These are phyloP conservation scores for Muscicapa comitata DNA, from an alignment of 2,797 vertebrate species.

Conservation along the genomic window DNA sequence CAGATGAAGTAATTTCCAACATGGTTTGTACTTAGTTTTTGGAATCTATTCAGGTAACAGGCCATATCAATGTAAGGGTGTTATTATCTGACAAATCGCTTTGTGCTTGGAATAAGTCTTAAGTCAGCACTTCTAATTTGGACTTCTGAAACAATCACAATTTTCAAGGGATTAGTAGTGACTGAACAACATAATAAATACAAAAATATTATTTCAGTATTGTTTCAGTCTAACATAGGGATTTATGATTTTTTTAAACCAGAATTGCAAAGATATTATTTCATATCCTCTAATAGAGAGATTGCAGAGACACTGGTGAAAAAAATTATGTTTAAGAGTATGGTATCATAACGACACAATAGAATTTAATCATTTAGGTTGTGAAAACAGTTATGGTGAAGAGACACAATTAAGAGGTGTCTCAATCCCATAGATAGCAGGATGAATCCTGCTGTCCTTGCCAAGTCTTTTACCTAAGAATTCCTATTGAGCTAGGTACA, in stretches of 20 bases:
- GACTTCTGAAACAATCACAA: background rate
- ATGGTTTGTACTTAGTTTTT: background rate
- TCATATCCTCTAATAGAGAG: background rate
- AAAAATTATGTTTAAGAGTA: slow-evolving; percentile 10
- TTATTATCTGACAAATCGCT: background rate
- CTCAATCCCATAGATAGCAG: background rate
- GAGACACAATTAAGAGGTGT: background rate
- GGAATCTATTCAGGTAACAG: background rate
- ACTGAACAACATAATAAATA: slow-evolving; percentile 15
- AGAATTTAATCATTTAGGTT: background rate
- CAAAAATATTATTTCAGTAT: background rate
- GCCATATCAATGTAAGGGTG: background rate
- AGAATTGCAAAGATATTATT: background rate
- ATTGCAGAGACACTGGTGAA: background rate
- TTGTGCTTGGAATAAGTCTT: background rate
- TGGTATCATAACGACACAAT: background rate
- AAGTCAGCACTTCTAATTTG: background rate
- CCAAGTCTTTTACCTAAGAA: background rate
- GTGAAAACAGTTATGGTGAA: background rate
- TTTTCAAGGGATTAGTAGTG: slow-evolving; percentile 18
- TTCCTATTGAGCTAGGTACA: background rate
- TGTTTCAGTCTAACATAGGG: background rate
- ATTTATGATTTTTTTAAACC: slow-evolving; percentile 10
- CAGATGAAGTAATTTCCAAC: slow-evolving; percentile 2
- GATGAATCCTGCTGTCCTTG: background rate